Conservation (phyloP, 30 jellyfish, hydroid and myxozoan species). For the Catostylus mosaicus region DNA sequence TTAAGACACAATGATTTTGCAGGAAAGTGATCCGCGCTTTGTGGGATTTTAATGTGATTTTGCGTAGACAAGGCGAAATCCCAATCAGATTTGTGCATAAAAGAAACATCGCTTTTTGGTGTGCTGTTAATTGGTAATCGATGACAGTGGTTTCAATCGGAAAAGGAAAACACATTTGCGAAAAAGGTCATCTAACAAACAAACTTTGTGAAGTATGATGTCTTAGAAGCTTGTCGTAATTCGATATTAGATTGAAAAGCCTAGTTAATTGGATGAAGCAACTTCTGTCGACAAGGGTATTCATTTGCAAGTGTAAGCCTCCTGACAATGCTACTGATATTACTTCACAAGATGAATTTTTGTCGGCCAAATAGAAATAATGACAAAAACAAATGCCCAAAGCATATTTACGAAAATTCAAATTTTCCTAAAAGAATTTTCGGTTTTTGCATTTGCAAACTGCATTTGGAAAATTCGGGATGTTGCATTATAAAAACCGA, state of each 20-base stretch:
- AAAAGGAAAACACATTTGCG: neutral
- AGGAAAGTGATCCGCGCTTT: neutral
- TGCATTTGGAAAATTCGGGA: no score
- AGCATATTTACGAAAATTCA: no score
- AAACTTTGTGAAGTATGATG: neutral
- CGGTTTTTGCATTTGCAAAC: no score
- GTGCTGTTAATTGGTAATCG: neutral
- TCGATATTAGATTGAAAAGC: neutral
- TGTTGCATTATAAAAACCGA: no score
- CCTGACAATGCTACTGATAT: no score
- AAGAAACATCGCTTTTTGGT: neutral
- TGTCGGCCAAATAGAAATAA: no score
- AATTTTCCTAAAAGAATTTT: no score
- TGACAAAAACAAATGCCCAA: no score
- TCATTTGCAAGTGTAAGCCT: neutral
- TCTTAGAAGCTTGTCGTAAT: neutral
- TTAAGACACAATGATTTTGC: neutral
- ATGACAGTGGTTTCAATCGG: conserved; percentile 2
- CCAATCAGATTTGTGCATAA: conserved; percentile 17
- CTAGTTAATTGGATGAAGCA: neutral
- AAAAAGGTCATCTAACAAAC: neutral
- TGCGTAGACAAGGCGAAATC: neutral
- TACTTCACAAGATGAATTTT: no score
- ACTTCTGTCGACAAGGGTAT: neutral
- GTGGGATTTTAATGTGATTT: conserved; percentile 14